phyloP scores from a whole-genome alignment of 2,888 invertebrate genomes.

The Lampropteryx suffumata region DNA sequence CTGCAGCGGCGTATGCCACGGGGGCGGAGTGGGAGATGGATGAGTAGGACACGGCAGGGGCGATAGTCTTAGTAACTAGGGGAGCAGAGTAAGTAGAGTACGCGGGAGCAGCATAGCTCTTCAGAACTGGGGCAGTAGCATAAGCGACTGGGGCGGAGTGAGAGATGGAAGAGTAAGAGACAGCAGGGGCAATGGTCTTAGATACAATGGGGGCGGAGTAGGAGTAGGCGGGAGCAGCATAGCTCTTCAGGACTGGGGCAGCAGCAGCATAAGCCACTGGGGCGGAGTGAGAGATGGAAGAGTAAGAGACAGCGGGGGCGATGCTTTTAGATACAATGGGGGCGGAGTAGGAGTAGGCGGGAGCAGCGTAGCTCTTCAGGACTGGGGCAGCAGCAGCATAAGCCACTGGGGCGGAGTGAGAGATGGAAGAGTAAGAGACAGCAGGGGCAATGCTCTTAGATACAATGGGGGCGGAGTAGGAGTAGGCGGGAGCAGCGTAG shows the following conservation, averaged over 20 bases:
- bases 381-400: slow-evolving; percentile 43
- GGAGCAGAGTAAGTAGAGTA: slow-evolving; percentile 61
- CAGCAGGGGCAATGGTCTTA: slow-evolving; percentile 61
- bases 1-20: slow-evolving; percentile 49
- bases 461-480: slow-evolving; percentile 44
- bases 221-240: slow-evolving; percentile 38
- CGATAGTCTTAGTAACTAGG: slow-evolving; percentile 50
- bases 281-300: slow-evolving; percentile 53
- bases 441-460: slow-evolving; percentile 56
- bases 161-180: slow-evolving; percentile 61
- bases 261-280: slow-evolving; percentile 60
- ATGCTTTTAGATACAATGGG: slow-evolving; percentile 50
- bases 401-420: slow-evolving; percentile 61
- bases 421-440: slow-evolving; percentile 48
- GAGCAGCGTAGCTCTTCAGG: slow-evolving; percentile 36
- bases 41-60: slow-evolving; percentile 57
- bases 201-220: slow-evolving; percentile 39
- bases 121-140: slow-evolving; percentile 51
- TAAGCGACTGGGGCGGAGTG: slow-evolving; percentile 51
- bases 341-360: slow-evolving; percentile 41
- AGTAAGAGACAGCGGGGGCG: slow-evolving; percentile 54
- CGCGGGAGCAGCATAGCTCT: slow-evolving; percentile 52
- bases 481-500: slow-evolving; percentile 42
- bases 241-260: too few species aligned
- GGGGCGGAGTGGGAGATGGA: slow-evolving; percentile 58